Conservation (phyloP, 2,888 invertebrate species). For the Copidosoma aretas region DNA sequence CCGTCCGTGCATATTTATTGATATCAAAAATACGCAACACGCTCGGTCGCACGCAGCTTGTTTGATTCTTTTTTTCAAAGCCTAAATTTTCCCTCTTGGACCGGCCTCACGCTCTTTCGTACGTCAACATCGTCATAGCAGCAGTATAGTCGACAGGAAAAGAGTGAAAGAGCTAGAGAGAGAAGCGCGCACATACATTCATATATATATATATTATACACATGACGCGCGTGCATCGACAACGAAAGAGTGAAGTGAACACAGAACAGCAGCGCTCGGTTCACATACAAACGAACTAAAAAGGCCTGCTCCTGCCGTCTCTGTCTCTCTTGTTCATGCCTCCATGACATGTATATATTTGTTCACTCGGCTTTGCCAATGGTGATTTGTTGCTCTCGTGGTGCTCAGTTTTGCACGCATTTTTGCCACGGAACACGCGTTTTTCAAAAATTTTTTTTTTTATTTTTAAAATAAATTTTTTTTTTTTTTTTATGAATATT, state of each 20-base stretch:
- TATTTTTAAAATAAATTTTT: too few species aligned
- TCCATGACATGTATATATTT: not conserved
- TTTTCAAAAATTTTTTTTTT: too few species aligned
- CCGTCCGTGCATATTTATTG: too few species aligned
- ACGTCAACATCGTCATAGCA: constrained; percentile 14
- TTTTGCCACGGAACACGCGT: too few species aligned
- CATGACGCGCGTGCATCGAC: not conserved
- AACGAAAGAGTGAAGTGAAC: not conserved
- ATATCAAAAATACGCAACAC: too few species aligned
- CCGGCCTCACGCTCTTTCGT: not conserved
- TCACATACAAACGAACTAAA: too few species aligned
- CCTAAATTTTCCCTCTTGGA: not conserved
- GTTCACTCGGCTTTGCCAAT: not conserved
- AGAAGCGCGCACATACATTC: not conserved
- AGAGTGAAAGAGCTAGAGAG: too few species aligned
- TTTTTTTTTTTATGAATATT: too few species aligned
- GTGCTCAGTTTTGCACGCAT: too few species aligned
- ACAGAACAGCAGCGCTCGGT: not conserved
- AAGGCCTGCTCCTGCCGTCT: not conserved
- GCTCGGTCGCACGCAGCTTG: too few species aligned
- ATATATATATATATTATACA: not conserved
- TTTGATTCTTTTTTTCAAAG: too few species aligned
- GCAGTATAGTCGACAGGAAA: not conserved
- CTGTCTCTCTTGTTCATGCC: not conserved
- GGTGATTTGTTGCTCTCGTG: too few species aligned